A percentile compares a stretch with the other conserved stretches of the same genome.
Conservation (phyloP, 1,140 invertebrate genomes). For the Magallana angulata region DNA sequence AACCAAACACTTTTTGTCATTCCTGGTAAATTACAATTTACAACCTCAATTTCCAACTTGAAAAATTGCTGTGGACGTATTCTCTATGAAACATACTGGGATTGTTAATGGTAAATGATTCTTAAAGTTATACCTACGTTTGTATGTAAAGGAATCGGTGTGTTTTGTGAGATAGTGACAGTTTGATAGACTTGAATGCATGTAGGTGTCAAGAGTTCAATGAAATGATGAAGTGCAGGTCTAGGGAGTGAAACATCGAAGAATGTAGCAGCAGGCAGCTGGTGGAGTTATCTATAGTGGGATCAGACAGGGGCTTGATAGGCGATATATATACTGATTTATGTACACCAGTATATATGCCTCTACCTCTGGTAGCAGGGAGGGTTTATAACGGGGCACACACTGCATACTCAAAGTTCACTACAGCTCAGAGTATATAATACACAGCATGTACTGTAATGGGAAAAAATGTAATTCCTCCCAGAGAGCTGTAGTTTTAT, state of each 20-base stretch:
- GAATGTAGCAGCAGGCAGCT: neutral
- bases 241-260: neutral
- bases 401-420: neutral
- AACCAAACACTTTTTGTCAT: no score
- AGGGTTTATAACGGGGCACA: neutral
- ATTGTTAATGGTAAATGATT: no score
- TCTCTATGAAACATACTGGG: no score
- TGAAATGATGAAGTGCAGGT: slow-evolving; percentile 13
- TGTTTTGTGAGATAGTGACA: neutral
- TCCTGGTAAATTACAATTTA: no score
- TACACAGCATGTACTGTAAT: neutral
- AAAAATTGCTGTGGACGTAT: no score
- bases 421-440: neutral
- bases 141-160: no score
- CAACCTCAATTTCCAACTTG: no score
- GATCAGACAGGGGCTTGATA: no score
- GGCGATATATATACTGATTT: neutral
- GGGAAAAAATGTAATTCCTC: neutral
- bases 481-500: neutral
- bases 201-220: neutral
- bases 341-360: neutral
- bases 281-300: neutral
- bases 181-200: neutral
- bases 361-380: neutral
- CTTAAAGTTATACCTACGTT: no score